A percentile compares a stretch with the other conserved stretches of the same genome.
Conservation (phyloP, 2,797 vertebrate species). For the Dromococcyx pavoninus region DNA sequence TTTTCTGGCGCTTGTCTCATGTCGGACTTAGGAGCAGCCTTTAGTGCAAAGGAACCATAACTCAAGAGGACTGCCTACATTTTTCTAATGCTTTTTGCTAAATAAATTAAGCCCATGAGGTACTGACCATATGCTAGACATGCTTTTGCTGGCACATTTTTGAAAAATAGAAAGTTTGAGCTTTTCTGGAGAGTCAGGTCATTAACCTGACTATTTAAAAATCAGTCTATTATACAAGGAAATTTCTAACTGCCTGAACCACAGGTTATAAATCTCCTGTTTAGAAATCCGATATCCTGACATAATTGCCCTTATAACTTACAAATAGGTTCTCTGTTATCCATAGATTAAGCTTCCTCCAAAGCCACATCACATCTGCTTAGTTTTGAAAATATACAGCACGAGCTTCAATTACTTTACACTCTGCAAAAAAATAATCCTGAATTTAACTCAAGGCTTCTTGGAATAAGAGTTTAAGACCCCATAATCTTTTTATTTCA, state of each 20-base stretch:
- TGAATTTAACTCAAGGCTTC: conserved; percentile 52
- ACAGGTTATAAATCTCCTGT: conserved; percentile 64
- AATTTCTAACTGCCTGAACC: conserved; percentile 50
- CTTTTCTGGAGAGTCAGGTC: conserved; percentile 46
- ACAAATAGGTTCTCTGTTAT: conserved; percentile 71
- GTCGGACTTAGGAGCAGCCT: background rate
- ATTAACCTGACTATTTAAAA: conserved; percentile 50
- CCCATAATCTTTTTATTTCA: conserved; percentile 48
- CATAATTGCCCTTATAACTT: conserved; percentile 68
- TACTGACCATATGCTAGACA: background rate
- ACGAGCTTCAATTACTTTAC: conserved; percentile 59
- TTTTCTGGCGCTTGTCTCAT: background rate
- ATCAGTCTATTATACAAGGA: conserved; percentile 53
- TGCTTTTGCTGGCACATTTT: background rate
- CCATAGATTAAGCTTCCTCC: conserved; percentile 72
- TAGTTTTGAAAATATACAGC: conserved; percentile 67
- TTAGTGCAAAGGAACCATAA: conserved; percentile 24
- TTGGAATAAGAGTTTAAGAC: conserved; percentile 40
- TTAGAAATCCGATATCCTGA: conserved; percentile 68
- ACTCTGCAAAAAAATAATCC: conserved; percentile 56
- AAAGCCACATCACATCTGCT: conserved; percentile 63
- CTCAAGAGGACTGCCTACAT: conserved; percentile 24
- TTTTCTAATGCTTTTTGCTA: conserved; percentile 48
- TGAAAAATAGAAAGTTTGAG: conserved; percentile 57
- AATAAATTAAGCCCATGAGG: conserved; percentile 5